phyloP scores from a whole-genome alignment of 2,888 invertebrate species.

The Phorcus lineatus region DNA sequence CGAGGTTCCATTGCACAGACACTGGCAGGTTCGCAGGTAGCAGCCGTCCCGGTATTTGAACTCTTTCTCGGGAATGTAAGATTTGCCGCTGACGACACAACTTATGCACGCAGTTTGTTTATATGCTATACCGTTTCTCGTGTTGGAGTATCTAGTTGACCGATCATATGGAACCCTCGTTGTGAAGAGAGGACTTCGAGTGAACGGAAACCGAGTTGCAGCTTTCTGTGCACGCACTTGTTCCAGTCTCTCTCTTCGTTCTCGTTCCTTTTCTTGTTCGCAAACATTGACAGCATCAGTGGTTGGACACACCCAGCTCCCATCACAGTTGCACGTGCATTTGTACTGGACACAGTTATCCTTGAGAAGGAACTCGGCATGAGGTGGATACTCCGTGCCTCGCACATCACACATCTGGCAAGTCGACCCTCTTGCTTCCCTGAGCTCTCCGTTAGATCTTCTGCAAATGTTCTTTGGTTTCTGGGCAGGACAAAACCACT shows the following conservation, averaged over 20 bases:
- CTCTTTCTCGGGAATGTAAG: conserved; percentile 38
- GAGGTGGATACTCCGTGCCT: conserved; percentile 39
- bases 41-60: conserved; percentile 55
- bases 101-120: not conserved
- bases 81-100: conserved; percentile 33
- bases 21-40: not conserved
- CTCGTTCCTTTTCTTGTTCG: conserved; percentile 7
- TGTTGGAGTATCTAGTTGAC: conserved; percentile 33
- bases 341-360: conserved; percentile 58
- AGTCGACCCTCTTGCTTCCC: not conserved
- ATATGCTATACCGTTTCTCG: conserved; percentile 21
- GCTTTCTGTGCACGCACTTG: not conserved
- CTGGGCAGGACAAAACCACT: conserved; percentile 52
- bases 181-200: not conserved
- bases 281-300: conserved; percentile 48
- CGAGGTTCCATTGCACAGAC: conserved; percentile 51
- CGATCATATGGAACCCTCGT: not conserved
- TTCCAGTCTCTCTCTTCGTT: not conserved
- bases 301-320: conserved; percentile 58
- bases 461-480: conserved; percentile 37
- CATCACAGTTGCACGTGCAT: conserved; percentile 59
- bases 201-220: not conserved
- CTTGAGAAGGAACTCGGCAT: conserved; percentile 50
- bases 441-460: conserved; percentile 23
- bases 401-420: conserved; percentile 37